Evolutionary conservation across 30 jellyfish, hydroid and myxozoan species (phyloP).

Genomic region (Nemopilema nomurai): DNA sequence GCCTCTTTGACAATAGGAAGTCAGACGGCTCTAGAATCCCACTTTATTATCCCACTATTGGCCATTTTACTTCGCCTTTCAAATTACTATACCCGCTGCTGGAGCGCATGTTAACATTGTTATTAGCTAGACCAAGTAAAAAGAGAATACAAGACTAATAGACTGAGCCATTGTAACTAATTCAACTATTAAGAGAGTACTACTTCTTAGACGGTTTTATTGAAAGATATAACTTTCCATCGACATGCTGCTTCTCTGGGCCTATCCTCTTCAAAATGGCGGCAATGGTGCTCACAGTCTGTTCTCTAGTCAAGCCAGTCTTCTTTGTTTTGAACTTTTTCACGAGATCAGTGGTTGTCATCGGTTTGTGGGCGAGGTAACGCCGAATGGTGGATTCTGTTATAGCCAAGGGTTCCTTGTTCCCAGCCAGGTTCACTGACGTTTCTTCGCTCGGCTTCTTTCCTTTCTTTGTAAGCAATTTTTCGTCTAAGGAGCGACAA

Average conservation of each 20-base stretch:
- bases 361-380: slow-evolving; percentile 90
- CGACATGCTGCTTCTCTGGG: slow-evolving; percentile 78
- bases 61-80: no score
- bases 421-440: slow-evolving; percentile 4
- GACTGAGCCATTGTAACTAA: neutral
- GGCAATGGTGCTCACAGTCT: slow-evolving; percentile 93
- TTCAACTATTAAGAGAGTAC: neutral
- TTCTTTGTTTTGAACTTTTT: slow-evolving; percentile 83
- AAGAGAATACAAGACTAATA: no score
- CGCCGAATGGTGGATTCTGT: slow-evolving; percentile 89
- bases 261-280: slow-evolving; percentile 81
- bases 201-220: slow-evolving; percentile 65
- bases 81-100: no score
- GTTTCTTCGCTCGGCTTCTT: neutral
- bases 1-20: no score
- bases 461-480: neutral
- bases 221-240: slow-evolving; percentile 85
- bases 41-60: no score
- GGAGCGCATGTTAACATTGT: neutral
- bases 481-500: neutral
- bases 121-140: neutral
- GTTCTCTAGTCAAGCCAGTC: slow-evolving; percentile 88
- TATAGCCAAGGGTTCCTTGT: slow-evolving; percentile 63
- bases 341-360: slow-evolving; percentile 96
- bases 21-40: no score